Evolutionary conservation across 2,113 vertebrate species (phyloP).

Genomic region (Prionailurus bengalensis): DNA sequence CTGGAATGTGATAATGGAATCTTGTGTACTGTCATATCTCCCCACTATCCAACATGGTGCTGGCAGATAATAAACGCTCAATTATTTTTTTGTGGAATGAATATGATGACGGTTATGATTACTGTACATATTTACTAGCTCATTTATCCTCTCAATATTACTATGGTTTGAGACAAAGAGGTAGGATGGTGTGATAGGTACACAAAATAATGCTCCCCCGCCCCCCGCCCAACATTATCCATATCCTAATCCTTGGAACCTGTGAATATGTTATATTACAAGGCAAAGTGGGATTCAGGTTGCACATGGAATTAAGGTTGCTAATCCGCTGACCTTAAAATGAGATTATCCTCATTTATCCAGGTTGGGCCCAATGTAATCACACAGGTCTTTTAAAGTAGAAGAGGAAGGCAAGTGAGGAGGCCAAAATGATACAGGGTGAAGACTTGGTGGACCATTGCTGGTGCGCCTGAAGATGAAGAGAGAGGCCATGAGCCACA

Average conservation of each 20-base stretch:
- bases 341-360: neutral
- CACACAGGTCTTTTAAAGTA: neutral
- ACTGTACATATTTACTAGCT: neutral
- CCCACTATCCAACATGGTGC: neutral
- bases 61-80: neutral
- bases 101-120: neutral
- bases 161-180: constrained; percentile 17
- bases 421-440: neutral
- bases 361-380: neutral
- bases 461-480: neutral
- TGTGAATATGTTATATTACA: neutral
- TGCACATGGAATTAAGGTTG: neutral
- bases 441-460: neutral
- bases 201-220: neutral
- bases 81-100: neutral
- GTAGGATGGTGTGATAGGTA: neutral
- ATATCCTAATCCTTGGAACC: neutral
- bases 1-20: neutral
- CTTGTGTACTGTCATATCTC: neutral
- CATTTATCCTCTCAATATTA: neutral
- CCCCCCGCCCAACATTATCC: neutral
- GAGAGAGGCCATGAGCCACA: neutral
- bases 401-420: neutral
- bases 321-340: neutral
- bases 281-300: neutral